Conservation (phyloP, 2,113 vertebrate species). For the Cinclus cinclus region DNA sequence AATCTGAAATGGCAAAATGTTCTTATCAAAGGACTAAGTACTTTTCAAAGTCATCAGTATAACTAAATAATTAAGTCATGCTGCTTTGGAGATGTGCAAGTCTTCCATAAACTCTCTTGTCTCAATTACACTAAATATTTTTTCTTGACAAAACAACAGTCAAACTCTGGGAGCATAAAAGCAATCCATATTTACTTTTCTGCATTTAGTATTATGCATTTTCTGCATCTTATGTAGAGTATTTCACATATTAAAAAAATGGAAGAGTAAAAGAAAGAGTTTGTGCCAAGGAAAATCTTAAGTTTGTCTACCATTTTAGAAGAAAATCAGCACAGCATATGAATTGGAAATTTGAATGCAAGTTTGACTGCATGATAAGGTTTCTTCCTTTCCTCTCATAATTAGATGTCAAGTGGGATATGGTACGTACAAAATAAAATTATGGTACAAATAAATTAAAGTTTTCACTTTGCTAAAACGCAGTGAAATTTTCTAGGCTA, state of each 20-base stretch:
- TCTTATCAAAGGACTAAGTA: neutral
- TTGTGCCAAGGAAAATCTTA: neutral
- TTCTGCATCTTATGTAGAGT: neutral
- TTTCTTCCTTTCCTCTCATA: neutral
- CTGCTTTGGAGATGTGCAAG: neutral
- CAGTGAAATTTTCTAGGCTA: neutral
- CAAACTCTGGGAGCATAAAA: neutral
- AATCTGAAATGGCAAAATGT: neutral
- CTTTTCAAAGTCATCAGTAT: neutral
- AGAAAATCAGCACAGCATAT: neutral
- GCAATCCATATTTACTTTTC: neutral
- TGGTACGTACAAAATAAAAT: neutral
- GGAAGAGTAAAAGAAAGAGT: neutral
- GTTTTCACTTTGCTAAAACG: neutral
- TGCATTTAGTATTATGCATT: neutral
- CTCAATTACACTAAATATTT: neutral
- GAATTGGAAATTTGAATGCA: neutral
- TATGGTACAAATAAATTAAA: neutral
- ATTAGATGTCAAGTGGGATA: neutral
- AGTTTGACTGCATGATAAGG: neutral
- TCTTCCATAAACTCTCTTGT: neutral
- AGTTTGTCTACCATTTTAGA: neutral
- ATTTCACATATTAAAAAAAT: neutral
- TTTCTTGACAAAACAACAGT: neutral
- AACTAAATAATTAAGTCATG: neutral